Percentiles rank a stretch among this genome's conserved stretches.
Evolutionary conservation across 1,140 invertebrate genomes (phyloP).

Genomic region (Drosophila ogumai): DNA sequence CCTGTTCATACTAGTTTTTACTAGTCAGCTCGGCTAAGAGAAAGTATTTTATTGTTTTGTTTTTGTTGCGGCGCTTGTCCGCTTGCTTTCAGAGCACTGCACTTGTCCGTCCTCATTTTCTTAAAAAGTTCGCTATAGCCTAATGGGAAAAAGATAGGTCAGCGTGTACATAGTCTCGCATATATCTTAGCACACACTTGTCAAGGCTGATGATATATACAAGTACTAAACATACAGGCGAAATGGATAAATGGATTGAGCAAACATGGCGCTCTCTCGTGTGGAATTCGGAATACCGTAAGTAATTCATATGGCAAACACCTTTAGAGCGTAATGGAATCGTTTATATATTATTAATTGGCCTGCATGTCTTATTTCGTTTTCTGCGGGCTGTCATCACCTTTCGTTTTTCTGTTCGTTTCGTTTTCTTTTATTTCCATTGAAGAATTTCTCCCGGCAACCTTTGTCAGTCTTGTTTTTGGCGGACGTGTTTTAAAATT

Average conservation of each 20-base stretch:
- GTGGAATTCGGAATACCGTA: slow-evolving; percentile 21
- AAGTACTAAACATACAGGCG: slow-evolving; percentile 10
- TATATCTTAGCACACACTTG: slow-evolving; percentile 27
- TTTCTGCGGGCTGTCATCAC: slow-evolving; percentile 33
- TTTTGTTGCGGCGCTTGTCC: background rate
- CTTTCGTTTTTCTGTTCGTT: slow-evolving; percentile 7
- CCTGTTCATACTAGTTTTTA: slow-evolving; percentile 13
- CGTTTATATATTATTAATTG: slow-evolving; percentile 45
- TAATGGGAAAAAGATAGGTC: slow-evolving; percentile 33
- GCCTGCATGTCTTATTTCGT: slow-evolving; percentile 24
- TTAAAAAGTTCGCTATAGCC: slow-evolving; percentile 12
- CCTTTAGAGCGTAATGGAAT: slow-evolving; percentile 37
- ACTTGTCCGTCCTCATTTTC: slow-evolving; percentile 32
- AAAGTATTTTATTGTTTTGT: slow-evolving; percentile 4
- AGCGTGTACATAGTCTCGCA: slow-evolving; percentile 5
- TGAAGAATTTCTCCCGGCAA: slow-evolving; percentile 15
- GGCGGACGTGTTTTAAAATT: slow-evolving; percentile 11
- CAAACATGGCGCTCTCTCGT: slow-evolving; percentile 30
- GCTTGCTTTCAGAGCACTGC: slow-evolving; percentile 18
- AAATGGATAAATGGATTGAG: slow-evolving; percentile 22
- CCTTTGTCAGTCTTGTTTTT: slow-evolving; percentile 9
- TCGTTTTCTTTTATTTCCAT: slow-evolving; percentile 14
- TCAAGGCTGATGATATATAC: slow-evolving; percentile 23
- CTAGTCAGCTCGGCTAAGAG: slow-evolving; percentile 9
- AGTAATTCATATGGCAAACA: slow-evolving; percentile 42